Evolutionary conservation across 1,140 invertebrate genomes (phyloP).

Genomic region (Phocides pigmalion): DNA sequence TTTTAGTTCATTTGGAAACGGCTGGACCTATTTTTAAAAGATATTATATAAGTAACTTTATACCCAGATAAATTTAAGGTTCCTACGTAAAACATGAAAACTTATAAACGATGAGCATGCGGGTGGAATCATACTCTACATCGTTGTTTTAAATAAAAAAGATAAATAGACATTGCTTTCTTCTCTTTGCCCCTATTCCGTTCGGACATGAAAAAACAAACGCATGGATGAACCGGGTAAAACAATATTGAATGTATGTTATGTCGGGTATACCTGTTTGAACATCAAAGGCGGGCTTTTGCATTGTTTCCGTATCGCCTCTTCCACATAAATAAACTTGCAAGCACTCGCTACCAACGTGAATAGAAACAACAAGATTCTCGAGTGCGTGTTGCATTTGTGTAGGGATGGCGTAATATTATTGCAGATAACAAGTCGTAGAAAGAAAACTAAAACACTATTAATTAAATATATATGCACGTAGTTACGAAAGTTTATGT

Average conservation of each 20-base stretch:
- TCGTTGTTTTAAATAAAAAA: background rate
- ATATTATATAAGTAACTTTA: too few species aligned
- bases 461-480: too few species aligned
- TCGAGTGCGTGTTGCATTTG: background rate
- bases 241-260: slow-evolving; percentile 14
- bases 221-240: slow-evolving; percentile 7
- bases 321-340: slow-evolving; percentile 7
- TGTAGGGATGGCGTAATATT: background rate
- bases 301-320: slow-evolving; percentile 17
- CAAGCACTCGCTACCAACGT: slow-evolving; percentile 9
- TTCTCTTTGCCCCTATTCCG: slow-evolving; percentile 3
- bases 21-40: too few species aligned
- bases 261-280: slow-evolving; percentile 13
- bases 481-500: too few species aligned
- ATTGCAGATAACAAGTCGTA: too few species aligned
- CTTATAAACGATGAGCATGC: too few species aligned
- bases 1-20: too few species aligned
- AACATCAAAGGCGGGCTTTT: slow-evolving; percentile 17
- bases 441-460: too few species aligned
- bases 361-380: background rate
- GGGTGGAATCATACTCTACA: too few species aligned
- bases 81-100: too few species aligned
- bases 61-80: too few species aligned
- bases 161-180: background rate
- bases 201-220: slow-evolving; percentile 10